Evolutionary conservation across 2,888 invertebrate genomes (phyloP), one percentile per base, ranked within the genome.

Genomic region (Microctonus hyperodae): DNA sequence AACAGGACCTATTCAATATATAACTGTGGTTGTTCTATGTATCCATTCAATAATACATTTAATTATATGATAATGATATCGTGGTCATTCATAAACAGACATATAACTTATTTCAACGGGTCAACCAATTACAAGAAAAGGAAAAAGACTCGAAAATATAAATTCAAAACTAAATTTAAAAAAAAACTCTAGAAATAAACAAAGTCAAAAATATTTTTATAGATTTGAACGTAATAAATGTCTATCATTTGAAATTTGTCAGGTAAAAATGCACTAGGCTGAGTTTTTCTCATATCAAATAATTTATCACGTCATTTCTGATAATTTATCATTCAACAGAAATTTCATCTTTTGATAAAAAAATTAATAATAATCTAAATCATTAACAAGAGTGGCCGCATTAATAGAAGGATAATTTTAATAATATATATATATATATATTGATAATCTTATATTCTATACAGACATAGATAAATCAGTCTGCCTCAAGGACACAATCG

Each of bases 1-100:
- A 72, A 73, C 44, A 11, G 70, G 69, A 58, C 66, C 66, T 72
- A 69, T 65, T 65, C 62, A 51, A 64, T 61, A 67, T 53, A 66
- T 57, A 67, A 51, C 51, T 23, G 25, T 59, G 44, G 59, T 44
- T n/a, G 44, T 44, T 44, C 16, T 25, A 16, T 59, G 10, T 44
- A 28, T 28, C 7, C 7, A 44, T 44, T 16, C 37, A 58, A 20
- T 37, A 11, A n/a, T 58, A 16, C 7, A 58, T 13, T 22, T 33
- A 20, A 37, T 37, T 58, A 13, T 23, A 37, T 37, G 22, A 44
- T 44, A 16, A 44, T 44, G 2, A 44, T 44, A 37, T 10, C 9
- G 20, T 16, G 20, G 11, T 35, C 23, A 23, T 11, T 23, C 10
- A 31, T 62, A 56, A 48, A 11, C 23, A 35, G 48, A 35, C 20